phyloP scores from a whole-genome alignment of 2,797 vertebrate genomes.

The Trachurus trachurus region DNA sequence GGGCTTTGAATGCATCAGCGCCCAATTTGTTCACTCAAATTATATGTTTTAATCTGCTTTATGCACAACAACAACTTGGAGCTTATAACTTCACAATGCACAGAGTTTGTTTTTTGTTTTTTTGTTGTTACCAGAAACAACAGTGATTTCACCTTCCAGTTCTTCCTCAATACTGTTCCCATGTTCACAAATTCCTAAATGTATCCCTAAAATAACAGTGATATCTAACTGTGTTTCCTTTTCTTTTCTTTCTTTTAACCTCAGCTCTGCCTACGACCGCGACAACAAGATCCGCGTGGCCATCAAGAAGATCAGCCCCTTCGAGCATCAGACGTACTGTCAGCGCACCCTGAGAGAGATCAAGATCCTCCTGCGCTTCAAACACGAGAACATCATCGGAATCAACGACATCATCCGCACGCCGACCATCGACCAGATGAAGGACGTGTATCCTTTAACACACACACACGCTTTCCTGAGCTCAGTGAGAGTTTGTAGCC shows the following conservation, averaged over 20 bases:
- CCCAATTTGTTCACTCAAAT: too few species aligned
- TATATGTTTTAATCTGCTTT: too few species aligned
- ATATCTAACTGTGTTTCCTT: background rate
- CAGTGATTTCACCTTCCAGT: too few species aligned
- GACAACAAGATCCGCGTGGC: conserved; percentile 91
- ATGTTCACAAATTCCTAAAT: too few species aligned
- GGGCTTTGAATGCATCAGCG: too few species aligned
- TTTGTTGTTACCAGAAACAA: too few species aligned
- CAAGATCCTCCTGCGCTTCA: conserved; percentile 93
- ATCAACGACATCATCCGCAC: conserved; percentile 93
- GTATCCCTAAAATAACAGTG: too few species aligned
- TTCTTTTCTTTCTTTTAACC: background rate
- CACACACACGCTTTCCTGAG: too few species aligned
- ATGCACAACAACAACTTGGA: too few species aligned
- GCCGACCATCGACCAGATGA: conserved; percentile 90
- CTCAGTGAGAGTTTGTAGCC: background rate
- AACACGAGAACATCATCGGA: conserved; percentile 93
- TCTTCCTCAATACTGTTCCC: too few species aligned
- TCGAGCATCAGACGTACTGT: conserved; percentile 95
- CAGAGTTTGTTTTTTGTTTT: too few species aligned
- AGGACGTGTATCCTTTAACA: conserved; percentile 91
- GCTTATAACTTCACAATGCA: too few species aligned
- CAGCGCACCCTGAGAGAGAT: conserved; percentile 93
- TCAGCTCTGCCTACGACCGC: conserved; percentile 87
- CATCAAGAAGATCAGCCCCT: conserved; percentile 95